Evolutionary conservation across 2,113 vertebrate species (phyloP).

Genomic region (Trogon surrucura): DNA sequence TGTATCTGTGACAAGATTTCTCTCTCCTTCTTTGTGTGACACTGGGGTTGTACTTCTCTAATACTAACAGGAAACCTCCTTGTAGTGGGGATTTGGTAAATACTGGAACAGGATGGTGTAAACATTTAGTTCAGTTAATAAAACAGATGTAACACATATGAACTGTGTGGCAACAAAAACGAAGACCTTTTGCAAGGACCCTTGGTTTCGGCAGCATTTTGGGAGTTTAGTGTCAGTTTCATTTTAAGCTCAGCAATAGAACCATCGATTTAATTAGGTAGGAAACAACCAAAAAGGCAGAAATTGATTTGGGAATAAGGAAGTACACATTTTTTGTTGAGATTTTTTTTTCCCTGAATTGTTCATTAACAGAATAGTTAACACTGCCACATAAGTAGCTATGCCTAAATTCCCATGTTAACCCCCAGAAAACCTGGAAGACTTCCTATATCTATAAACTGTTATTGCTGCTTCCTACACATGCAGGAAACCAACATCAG

Average conservation of each 20-base stretch:
- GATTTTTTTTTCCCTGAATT: neutral
- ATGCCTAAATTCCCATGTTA: neutral
- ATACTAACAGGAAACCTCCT: neutral
- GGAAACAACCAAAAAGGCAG: neutral
- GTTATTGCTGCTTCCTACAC: neutral
- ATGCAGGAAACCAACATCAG: neutral
- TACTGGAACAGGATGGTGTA: neutral
- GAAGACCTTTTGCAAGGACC: conserved; percentile 1
- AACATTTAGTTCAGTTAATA: neutral
- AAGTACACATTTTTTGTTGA: neutral
- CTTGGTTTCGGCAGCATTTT: neutral
- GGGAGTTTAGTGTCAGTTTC: neutral
- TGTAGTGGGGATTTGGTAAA: neutral
- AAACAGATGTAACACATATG: neutral
- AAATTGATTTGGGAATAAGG: neutral
- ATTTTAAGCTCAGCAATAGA: neutral
- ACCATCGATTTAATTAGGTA: neutral
- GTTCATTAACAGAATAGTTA: neutral
- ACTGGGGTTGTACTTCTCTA: neutral
- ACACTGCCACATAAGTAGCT: neutral
- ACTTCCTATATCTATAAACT: rapidly evolving
- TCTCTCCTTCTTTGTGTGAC: neutral
- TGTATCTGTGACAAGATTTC: neutral
- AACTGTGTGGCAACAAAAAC: neutral
- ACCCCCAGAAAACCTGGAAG: neutral